Conservation (phyloP, 2,888 invertebrate genomes). For the Yponomeuta cagnagella region DNA sequence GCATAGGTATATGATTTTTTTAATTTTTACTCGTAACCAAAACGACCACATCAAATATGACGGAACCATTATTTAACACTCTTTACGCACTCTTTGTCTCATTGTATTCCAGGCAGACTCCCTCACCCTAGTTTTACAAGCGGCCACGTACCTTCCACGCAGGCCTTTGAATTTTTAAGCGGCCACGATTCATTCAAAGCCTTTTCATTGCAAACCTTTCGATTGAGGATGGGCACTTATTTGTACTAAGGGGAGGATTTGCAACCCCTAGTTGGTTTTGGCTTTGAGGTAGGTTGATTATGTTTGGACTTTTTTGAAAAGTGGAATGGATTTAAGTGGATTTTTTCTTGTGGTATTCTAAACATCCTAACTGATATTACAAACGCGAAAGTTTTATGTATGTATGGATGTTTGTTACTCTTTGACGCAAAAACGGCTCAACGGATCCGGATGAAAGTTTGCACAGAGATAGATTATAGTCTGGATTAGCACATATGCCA, state of each 20-base stretch:
- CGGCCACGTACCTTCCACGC: constrained; percentile 5
- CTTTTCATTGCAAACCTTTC: constrained; percentile 16
- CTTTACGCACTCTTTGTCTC: neutral
- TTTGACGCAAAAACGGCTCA: no score
- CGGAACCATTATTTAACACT: no score
- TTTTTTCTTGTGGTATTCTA: neutral
- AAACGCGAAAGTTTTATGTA: no score
- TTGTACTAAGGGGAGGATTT: constrained; percentile 1
- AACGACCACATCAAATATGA: no score
- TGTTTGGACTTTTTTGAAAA: constrained; percentile 11
- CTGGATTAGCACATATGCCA: no score
- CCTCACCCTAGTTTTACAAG: constrained; percentile 16
- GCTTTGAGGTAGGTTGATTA: neutral
- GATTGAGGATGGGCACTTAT: constrained; percentile 14
- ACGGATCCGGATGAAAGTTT: no score
- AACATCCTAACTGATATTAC: no score
- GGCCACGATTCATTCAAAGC: constrained; percentile 20
- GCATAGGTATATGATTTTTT: no score
- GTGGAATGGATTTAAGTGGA: constrained; percentile 2
- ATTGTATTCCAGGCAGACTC: neutral
- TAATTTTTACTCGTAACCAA: no score
- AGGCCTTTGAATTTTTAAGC: constrained; percentile 29
- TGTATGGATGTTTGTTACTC: no score
- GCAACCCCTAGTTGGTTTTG: constrained; percentile 1
- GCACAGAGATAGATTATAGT: no score